Evolutionary conservation across 1,140 invertebrate species (phyloP).

Genomic region (Drosophila navojoa): DNA sequence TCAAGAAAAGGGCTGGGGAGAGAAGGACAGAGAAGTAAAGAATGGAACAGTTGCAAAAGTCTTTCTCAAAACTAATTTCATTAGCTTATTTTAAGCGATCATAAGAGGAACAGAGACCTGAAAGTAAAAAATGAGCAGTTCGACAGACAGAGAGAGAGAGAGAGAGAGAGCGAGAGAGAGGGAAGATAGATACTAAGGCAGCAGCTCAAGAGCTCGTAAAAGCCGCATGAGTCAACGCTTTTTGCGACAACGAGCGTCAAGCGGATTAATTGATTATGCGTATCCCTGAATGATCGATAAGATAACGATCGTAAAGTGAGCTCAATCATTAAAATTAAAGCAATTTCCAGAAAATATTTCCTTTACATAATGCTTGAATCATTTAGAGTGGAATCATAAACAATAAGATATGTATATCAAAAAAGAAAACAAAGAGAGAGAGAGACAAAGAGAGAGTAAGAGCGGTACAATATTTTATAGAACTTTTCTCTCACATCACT

Average conservation of each 20-base stretch:
- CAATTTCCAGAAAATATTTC: background rate
- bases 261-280: conserved; percentile 3
- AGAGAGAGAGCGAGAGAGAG: background rate
- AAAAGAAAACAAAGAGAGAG: too few relatives aligned
- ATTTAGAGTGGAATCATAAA: too few relatives aligned
- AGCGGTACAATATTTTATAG: background rate
- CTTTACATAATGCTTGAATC: too few relatives aligned
- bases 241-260: background rate
- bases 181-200: background rate
- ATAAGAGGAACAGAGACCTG: background rate
- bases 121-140: too few relatives aligned
- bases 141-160: background rate
- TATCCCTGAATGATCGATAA: conserved; percentile 2
- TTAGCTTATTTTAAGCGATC: too few relatives aligned
- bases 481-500: background rate
- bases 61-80: too few relatives aligned
- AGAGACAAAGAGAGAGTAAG: too few relatives aligned
- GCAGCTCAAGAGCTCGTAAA: background rate
- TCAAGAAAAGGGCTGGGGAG: background rate
- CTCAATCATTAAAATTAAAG: background rate
- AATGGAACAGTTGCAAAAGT: background rate
- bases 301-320: background rate
- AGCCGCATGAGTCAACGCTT: background rate
- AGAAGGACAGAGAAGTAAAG: background rate
- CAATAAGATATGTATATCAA: too few relatives aligned